Conservation (phyloP, 2,888 invertebrate genomes). For the Graphium colonna region DNA sequence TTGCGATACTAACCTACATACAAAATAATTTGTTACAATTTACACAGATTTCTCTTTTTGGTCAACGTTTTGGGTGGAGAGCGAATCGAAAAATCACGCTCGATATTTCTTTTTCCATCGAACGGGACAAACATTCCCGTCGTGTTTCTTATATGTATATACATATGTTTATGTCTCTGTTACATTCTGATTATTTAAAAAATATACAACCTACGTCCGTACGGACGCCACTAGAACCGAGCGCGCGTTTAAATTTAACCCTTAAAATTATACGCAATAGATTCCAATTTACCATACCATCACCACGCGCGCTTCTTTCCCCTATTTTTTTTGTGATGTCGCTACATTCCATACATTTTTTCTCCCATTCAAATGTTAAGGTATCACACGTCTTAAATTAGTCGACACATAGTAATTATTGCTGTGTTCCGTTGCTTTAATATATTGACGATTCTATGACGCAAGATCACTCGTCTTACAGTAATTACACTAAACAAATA, state of each 20-base stretch:
- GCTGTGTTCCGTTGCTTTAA: neutral
- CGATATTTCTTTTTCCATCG: slow-evolving; percentile 1
- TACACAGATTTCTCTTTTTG: slow-evolving; percentile 51
- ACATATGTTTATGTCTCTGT: neutral
- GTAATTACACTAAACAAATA: slow-evolving; percentile 1
- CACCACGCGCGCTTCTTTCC: neutral
- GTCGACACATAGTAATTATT: neutral
- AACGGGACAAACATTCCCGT: too few species aligned
- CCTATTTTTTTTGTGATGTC: neutral
- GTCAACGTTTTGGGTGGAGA: slow-evolving; percentile 66
- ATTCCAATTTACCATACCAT: neutral
- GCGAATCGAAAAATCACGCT: slow-evolving; percentile 35
- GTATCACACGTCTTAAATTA: neutral
- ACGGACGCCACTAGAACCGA: neutral
- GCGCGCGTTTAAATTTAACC: slow-evolving; percentile 1
- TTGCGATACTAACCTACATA: slow-evolving; percentile 28
- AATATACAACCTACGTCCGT: neutral
- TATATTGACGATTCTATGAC: too few species aligned
- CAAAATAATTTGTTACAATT: slow-evolving; percentile 33
- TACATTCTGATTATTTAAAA: neutral
- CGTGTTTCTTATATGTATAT: neutral
- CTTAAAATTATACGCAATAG: neutral
- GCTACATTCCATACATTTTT: neutral
- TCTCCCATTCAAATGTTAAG: neutral
- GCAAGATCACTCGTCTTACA: neutral